phyloP scores from a whole-genome alignment of 1,140 invertebrate genomes.

The Drosophila obscura region DNA sequence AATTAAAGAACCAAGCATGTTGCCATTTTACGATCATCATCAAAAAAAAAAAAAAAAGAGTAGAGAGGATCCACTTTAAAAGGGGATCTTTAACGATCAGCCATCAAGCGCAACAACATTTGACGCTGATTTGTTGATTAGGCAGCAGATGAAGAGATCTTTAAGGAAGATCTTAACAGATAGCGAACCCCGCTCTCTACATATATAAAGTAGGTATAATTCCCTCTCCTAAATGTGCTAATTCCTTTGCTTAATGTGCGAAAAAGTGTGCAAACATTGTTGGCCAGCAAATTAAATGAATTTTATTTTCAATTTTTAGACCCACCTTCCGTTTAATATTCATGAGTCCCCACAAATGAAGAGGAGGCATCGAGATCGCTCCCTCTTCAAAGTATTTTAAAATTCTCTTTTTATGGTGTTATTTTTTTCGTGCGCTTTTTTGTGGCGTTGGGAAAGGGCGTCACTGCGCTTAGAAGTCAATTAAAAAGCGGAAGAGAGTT shows the following conservation, averaged over 20 bases:
- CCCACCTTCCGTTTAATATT: slow-evolving; percentile 58
- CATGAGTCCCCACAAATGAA: slow-evolving; percentile 38
- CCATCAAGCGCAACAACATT: slow-evolving; percentile 60
- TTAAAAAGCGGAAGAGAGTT: slow-evolving; percentile 70
- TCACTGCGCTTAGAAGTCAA: slow-evolving; percentile 59
- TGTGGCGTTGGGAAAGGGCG: slow-evolving; percentile 32
- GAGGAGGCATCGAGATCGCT: background rate
- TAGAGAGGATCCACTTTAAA: too few species aligned
- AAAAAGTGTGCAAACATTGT: slow-evolving; percentile 66
- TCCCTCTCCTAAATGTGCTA: too few species aligned
- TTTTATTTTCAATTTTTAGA: slow-evolving; percentile 55
- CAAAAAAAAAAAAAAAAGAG: slow-evolving; percentile 32
- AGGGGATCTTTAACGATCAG: slow-evolving; percentile 47
- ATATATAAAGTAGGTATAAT: slow-evolving; percentile 6
- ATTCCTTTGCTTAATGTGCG: slow-evolving; percentile 45
- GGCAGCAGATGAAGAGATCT: slow-evolving; percentile 17
- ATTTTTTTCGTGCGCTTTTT: slow-evolving; percentile 1
- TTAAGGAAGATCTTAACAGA: slow-evolving; percentile 48
- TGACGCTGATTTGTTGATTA: slow-evolving; percentile 56
- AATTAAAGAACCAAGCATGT: slow-evolving; percentile 48
- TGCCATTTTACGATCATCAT: slow-evolving; percentile 64
- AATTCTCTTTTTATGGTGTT: background rate
- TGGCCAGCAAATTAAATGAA: slow-evolving; percentile 30
- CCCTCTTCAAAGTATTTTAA: background rate
- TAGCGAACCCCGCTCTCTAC: slow-evolving; percentile 21